phyloP scores from a whole-genome alignment of 2,888 invertebrate genomes.

The Andrena haemorrhoa region DNA sequence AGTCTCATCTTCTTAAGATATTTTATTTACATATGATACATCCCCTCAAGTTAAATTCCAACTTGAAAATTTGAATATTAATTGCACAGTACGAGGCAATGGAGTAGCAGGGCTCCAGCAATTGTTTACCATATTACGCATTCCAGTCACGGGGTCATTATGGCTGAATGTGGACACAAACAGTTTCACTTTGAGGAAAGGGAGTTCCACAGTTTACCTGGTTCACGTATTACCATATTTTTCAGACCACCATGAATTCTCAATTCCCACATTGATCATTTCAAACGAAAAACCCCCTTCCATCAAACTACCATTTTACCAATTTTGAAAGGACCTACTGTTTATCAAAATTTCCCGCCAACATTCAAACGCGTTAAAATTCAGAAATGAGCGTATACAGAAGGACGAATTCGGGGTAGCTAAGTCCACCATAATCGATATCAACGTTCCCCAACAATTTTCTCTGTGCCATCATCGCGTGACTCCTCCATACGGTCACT shows the following conservation, averaged over 20 bases:
- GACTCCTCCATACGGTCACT: slow-evolving; percentile 10
- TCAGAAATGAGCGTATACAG: neutral
- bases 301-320: neutral
- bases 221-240: no score
- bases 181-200: neutral
- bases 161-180: neutral
- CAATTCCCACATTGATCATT: no score
- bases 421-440: neutral
- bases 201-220: neutral
- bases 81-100: neutral
- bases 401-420: no score
- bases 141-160: neutral
- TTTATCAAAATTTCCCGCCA: neutral
- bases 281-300: no score
- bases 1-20: slow-evolving; percentile 3
- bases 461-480: neutral
- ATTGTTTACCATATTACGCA: slow-evolving; percentile 1
- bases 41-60: no score
- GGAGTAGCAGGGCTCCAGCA: neutral
- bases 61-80: no score
- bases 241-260: no score
- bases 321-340: neutral
- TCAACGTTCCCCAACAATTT: neutral
- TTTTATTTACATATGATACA: neutral
- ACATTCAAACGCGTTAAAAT: neutral